phyloP scores from a whole-genome alignment of 2,113 vertebrate species.

The Aldabrachelys gigantea region DNA sequence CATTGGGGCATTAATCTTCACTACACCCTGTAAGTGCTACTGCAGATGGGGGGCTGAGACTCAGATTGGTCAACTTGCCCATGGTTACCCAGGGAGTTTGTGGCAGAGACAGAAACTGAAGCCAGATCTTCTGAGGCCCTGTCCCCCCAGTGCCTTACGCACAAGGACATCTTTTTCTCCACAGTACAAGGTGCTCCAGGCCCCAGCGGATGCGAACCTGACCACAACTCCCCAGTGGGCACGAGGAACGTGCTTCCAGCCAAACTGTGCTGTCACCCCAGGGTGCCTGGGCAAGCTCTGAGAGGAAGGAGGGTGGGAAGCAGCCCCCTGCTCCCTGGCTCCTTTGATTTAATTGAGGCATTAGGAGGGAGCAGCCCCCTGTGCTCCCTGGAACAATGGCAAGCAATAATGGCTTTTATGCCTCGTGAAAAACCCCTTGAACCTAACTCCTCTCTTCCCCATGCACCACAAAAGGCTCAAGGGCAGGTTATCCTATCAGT shows the following conservation, averaged over 20 bases:
- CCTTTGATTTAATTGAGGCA: neutral
- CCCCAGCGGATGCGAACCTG: neutral
- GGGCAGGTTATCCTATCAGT: neutral
- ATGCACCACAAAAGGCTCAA: neutral
- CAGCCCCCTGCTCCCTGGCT: neutral
- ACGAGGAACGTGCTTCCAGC: neutral
- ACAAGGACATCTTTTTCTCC: neutral
- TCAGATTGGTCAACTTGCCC: neutral
- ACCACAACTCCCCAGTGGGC: neutral
- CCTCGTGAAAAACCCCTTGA: neutral
- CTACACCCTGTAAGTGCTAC: neutral
- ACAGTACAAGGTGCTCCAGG: neutral
- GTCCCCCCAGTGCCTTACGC: constrained; percentile 5
- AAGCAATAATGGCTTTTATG: neutral
- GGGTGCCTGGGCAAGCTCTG: neutral
- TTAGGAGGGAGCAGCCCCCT: neutral
- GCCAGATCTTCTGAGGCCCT: neutral
- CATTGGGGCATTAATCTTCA: neutral
- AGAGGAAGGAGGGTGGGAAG: fast-evolving
- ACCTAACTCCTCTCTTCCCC: neutral
- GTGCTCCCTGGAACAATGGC: neutral
- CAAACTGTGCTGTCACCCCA: fast-evolving
- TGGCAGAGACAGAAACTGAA: constrained; percentile 9
- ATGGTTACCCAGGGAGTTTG: constrained; percentile 1
- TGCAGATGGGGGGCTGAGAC: neutral